These are phyloP conservation scores for Ataeniobius toweri DNA, from an alignment of 2,797 vertebrate genomes.

Conservation along the genomic window DNA sequence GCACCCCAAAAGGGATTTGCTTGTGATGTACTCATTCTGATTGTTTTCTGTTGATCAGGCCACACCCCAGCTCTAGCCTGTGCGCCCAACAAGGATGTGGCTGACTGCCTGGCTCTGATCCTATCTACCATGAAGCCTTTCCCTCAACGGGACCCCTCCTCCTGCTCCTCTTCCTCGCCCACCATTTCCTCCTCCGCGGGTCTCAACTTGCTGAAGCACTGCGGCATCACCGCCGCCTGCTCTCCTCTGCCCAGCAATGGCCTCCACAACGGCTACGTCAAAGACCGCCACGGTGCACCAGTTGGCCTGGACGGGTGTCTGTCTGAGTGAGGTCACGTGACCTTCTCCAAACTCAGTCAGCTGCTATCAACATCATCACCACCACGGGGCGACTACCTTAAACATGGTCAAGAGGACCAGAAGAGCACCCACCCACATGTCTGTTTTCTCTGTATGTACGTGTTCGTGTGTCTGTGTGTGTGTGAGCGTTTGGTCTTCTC, in stretches of 20 bases:
- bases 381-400: constrained; percentile 76
- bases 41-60: constrained; percentile 72
- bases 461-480: constrained; percentile 61
- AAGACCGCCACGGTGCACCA: constrained; percentile 86
- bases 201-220: constrained; percentile 97
- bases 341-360: constrained; percentile 53
- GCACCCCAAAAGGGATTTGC: not conserved
- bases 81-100: constrained; percentile 97
- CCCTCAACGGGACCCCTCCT: constrained; percentile 89
- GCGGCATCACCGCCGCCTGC: constrained; percentile 91
- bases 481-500: constrained; percentile 79
- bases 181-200: constrained; percentile 86
- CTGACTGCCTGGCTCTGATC: constrained; percentile 98
- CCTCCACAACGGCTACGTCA: constrained; percentile 91
- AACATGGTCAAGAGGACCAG: constrained; percentile 77
- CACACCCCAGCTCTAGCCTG: constrained; percentile 97
- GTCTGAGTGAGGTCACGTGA: constrained; percentile 86
- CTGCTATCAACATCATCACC: constrained; percentile 72
- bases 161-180: constrained; percentile 78
- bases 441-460: constrained; percentile 75
- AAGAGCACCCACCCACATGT: constrained; percentile 78
- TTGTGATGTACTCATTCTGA: not conserved
- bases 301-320: constrained; percentile 94
- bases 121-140: constrained; percentile 99
- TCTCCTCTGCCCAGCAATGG: constrained; percentile 89